Conservation (phyloP, 2,888 invertebrate species). For the Meiosimyza decipiens region DNA sequence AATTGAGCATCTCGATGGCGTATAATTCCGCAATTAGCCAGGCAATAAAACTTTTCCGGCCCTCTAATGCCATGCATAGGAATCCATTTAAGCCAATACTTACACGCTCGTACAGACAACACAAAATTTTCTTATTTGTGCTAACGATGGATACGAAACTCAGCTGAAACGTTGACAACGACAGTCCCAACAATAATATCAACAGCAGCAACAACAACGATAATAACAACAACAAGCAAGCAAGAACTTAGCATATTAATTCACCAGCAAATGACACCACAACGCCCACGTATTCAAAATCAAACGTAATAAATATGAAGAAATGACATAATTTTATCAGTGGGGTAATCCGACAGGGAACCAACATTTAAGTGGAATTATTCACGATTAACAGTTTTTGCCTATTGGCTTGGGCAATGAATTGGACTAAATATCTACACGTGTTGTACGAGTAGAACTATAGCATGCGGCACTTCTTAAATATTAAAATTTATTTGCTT, state of each 20-base stretch:
- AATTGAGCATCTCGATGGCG: conserved; percentile 17
- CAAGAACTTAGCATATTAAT: conserved; percentile 18
- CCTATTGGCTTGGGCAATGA: no score
- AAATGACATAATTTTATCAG: conserved; percentile 17
- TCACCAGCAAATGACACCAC: conserved; percentile 18
- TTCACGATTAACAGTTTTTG: conserved; percentile 15
- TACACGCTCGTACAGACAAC: not conserved
- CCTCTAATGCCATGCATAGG: no score
- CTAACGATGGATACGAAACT: not conserved
- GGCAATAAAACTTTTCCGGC: conserved; percentile 21
- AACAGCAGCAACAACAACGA: conserved; percentile 28
- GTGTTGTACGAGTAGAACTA: no score
- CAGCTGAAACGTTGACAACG: conserved; percentile 14
- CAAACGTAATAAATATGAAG: conserved; percentile 22
- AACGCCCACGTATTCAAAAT: conserved; percentile 18
- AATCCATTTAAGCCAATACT: no score
- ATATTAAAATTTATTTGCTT: no score
- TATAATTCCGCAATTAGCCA: conserved; percentile 14
- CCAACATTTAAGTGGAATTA: conserved; percentile 26
- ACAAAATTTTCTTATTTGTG: not conserved
- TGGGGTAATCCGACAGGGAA: conserved; percentile 19
- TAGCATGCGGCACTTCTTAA: no score
- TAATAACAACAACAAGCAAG: conserved; percentile 1
- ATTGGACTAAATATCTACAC: no score
- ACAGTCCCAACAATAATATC: conserved; percentile 6